phyloP scores from a whole-genome alignment of 1,140 invertebrate species.

The Drosophila obscura region DNA sequence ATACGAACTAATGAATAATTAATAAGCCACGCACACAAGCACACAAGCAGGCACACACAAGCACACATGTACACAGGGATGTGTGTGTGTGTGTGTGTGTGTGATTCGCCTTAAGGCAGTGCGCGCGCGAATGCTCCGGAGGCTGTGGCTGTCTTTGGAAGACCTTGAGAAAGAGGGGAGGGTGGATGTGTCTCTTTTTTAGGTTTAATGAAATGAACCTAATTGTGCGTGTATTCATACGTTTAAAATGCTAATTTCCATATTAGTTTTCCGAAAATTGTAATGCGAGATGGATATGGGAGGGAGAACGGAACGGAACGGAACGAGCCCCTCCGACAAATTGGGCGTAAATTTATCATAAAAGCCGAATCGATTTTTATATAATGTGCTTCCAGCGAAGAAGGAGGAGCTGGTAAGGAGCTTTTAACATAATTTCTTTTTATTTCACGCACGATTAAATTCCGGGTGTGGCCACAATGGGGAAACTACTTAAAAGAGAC shows the following conservation, averaged over 20 bases:
- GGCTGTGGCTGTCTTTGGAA: conserved; percentile 34
- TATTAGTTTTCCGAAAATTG: conserved; percentile 69
- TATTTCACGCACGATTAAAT: conserved; percentile 79
- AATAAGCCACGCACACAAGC: conserved; percentile 60
- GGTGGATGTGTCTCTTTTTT: conserved; percentile 44
- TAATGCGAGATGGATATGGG: conserved; percentile 36
- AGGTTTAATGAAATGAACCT: conserved; percentile 74
- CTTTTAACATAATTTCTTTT: conserved; percentile 79
- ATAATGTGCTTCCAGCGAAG: conserved; percentile 1
- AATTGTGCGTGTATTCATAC: conserved; percentile 80
- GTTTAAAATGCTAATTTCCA: conserved; percentile 82
- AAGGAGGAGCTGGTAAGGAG: neutral
- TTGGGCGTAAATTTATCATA: conserved; percentile 76
- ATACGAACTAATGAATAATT: conserved; percentile 82
- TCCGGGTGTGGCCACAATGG: conserved; percentile 38
- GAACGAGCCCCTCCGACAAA: conserved; percentile 35
- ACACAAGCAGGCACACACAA: conserved; percentile 9
- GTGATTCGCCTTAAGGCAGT: no score
- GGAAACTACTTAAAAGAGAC: conserved; percentile 57
- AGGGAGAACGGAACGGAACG: no score
- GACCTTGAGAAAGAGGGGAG: neutral
- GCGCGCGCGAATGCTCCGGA: conserved; percentile 31
- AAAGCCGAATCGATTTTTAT: conserved; percentile 69
- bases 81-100: no score
- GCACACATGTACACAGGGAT: conserved; percentile 24